Base-by-base conservation (phyloP, 2,888 invertebrate genomes). In the Polymixis lichenea region DNA sequence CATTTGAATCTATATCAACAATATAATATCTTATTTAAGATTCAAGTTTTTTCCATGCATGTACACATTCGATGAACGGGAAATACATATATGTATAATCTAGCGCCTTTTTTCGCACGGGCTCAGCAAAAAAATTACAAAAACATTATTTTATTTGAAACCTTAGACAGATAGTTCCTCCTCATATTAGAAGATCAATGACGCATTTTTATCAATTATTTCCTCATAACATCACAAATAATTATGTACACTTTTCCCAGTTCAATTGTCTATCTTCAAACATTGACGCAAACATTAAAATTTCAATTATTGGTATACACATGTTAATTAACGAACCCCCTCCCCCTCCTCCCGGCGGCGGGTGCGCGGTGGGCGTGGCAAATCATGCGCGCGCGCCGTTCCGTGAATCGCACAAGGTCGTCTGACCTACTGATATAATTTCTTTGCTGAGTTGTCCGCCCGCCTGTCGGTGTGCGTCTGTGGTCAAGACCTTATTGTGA, bases 371-470 rank as follows among this genome's bases (percentile, higher is more conserved):
- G 87, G 92, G 91, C 90, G 91, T 89, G 92, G 90, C 91, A 87
- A 86, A 86, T 76, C 89, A 90, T 90, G 92, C 92, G 92, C 90
- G 91, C 90, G 92, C 90, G 88, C 90, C 90, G 90, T 93, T 93
- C 93, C 90, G 89, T 92, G 93, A 93, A 93, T 88, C 91, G 88
- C 85, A 88, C 93, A 93, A 93, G 94, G 92, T 88, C 92, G 92
- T 92, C 93, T 94, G 93, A 92, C 92, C 93, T 87, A 92, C 91
- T 92, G 91, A 91, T 93, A 92, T 91, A 89, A 90, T 92, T 92
- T 88, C 90, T 80, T 83, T 88, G 81, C 80, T 88, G 86, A 81
- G 77, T 82, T 86, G 81, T 81, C 71, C 67, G 85, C 83, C 84
- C 85, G 83, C 80, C 74, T 84, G 89, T 75, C 79, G 78, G 75